phyloP scores from a whole-genome alignment of 2,888 invertebrate species.

The Coenonympha arcania region DNA sequence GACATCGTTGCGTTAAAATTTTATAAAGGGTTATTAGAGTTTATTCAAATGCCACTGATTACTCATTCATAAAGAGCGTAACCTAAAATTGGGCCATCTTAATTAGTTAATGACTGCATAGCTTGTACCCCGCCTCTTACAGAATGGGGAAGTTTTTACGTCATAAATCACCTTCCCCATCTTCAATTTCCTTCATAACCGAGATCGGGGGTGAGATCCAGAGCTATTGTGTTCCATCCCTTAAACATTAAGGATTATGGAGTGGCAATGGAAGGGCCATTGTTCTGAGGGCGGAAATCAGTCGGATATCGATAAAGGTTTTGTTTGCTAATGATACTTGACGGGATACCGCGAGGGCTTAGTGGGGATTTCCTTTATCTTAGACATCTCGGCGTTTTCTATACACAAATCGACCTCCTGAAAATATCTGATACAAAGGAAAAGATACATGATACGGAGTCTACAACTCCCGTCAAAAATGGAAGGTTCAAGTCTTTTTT shows the following conservation, averaged over 20 bases:
- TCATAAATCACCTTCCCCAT: neutral
- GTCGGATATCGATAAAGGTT: slow-evolving; percentile 1
- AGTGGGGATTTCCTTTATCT: neutral
- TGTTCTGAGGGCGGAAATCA: slow-evolving; percentile 2
- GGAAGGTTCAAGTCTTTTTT: no score
- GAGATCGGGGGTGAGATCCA: slow-evolving; percentile 13
- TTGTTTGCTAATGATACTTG: slow-evolving; percentile 5
- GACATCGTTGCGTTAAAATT: no score
- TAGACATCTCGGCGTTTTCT: no score
- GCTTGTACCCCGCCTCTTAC: neutral
- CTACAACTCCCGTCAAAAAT: no score
- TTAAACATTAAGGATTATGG: slow-evolving; percentile 12
- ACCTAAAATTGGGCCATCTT: neutral
- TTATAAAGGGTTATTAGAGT: no score
- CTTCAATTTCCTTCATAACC: slow-evolving; percentile 17
- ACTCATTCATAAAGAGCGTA: no score
- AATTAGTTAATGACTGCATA: slow-evolving; percentile 1
- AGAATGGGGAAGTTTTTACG: neutral
- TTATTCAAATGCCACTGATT: no score
- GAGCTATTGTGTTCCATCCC: slow-evolving; percentile 14
- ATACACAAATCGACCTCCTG: no score
- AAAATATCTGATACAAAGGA: no score
- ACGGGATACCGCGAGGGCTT: neutral
- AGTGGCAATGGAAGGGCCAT: slow-evolving; percentile 9
- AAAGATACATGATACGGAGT: no score